These are phyloP conservation scores for Crypturellus tataupa DNA, from an alignment of 2,797 vertebrate species.

Conservation along the genomic window DNA sequence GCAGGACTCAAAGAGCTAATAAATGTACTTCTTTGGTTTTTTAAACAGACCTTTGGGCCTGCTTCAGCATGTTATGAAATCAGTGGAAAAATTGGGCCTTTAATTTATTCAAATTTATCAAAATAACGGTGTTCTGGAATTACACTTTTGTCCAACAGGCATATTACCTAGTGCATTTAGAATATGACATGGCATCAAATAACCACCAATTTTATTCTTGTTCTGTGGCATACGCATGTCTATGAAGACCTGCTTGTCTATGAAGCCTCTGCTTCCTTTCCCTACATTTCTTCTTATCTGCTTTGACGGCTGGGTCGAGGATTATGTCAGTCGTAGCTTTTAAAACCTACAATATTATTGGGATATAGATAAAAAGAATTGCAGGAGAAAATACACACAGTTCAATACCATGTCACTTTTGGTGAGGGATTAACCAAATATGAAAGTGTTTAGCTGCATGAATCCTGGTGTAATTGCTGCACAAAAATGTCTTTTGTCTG, in stretches of 20 bases:
- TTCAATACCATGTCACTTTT: background rate
- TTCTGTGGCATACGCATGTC: background rate
- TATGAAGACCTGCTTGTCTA: background rate
- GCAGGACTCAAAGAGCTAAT: background rate
- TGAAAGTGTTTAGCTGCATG: background rate
- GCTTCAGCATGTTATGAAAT: background rate
- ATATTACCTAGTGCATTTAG: background rate
- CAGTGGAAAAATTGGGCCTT: background rate
- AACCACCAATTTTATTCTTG: background rate
- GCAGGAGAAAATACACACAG: background rate
- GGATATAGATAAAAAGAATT: background rate
- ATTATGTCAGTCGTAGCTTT: background rate
- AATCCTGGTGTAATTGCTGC: fast-evolving
- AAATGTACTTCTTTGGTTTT: background rate
- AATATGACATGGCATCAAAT: background rate
- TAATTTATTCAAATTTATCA: background rate
- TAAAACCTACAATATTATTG: background rate
- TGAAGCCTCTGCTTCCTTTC: background rate
- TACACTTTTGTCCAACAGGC: background rate
- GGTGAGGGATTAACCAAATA: background rate
- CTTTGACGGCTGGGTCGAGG: background rate
- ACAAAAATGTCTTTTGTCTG: background rate
- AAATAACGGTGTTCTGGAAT: background rate
- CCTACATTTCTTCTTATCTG: fast-evolving
- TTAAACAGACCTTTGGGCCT: background rate